Base-by-base conservation (phyloP, 2,888 invertebrate species). In the Stegana nigrithorax region DNA sequence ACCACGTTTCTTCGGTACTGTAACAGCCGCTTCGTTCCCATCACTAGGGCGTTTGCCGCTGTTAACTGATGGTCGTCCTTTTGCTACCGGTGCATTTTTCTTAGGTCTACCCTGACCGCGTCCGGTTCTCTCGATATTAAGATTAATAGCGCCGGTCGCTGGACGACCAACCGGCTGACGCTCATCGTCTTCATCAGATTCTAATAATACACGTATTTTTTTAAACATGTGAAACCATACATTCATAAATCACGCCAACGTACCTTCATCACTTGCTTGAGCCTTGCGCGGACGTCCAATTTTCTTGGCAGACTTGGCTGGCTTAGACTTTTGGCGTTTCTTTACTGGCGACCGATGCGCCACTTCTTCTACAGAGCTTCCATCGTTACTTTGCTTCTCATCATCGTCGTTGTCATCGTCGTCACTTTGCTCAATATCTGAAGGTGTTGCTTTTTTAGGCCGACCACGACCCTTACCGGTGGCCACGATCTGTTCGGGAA, bases 81-180 rank as follows among this genome's bases (percentile, higher is more conserved):
- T n/a, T n/a, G n/a, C n/a, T n/a, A n/a, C n/a, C n/a, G n/a, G n/a
- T n/a, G 7, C 21, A 26, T 39, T 14, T 61, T 81, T 81, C 47
- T 73, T 81, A 2, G 82, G 82, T 1, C 82, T 78, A 0, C 82
- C 82, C 29, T 66, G 67, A 1, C 83, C 80, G 12, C 80, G 81
- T 7, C 82, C 82, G 7, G 81, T 74, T 12, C 71, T 69, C 5
- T 50, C 57, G 59, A 83, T 81, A 50, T 83, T 82, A 10, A 83
- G 67, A 29, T 71, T 77, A 2, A 76, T 65, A 7, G 74, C 74
- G 8, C 82, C 79, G 17, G 81, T 69, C 5, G 72, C 0, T 0
- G 82, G 83, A 0, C 82, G 78, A n/a, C 83, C 82, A 12, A 79
- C 66, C 0, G 80, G 68, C n/a, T 75, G 78, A 19, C 60, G 68